These are phyloP conservation scores for Seira sanloemensis DNA, from an alignment of 2,888 invertebrate genomes.

Conservation along the genomic window DNA sequence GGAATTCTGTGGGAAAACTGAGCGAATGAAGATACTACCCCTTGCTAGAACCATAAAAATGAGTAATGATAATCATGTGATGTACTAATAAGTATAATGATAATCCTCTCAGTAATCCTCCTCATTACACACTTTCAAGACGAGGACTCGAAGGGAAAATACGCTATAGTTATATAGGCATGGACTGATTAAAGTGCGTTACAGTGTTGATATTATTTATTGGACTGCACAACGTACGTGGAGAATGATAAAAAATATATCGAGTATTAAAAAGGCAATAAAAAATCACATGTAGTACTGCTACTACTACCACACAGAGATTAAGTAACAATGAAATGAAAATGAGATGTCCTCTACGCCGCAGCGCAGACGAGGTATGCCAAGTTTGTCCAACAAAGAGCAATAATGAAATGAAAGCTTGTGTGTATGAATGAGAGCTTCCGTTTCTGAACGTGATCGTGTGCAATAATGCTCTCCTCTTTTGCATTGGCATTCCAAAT, in stretches of 20 bases:
- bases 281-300: background rate
- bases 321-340: background rate
- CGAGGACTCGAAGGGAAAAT: too few relatives aligned
- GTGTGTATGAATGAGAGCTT: constrained; percentile 11
- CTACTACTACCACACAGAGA: background rate
- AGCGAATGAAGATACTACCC: constrained; percentile 3
- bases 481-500: background rate
- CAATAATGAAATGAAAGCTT: background rate
- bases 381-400: constrained; percentile 7
- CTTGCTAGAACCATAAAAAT: background rate
- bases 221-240: background rate
- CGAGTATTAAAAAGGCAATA: constrained; percentile 8
- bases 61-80: constrained; percentile 2
- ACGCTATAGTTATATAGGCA: background rate
- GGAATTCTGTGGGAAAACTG: background rate
- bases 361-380: background rate
- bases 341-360: background rate
- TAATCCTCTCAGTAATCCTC: background rate
- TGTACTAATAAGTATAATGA: constrained; percentile 1
- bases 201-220: background rate
- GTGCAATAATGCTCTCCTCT: background rate
- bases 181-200: background rate
- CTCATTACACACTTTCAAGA: constrained; percentile 1
- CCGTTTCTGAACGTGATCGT: background rate
- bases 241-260: background rate